Base-by-base conservation (phyloP, 2,888 invertebrate species). In the Chelonus formosanus region DNA sequence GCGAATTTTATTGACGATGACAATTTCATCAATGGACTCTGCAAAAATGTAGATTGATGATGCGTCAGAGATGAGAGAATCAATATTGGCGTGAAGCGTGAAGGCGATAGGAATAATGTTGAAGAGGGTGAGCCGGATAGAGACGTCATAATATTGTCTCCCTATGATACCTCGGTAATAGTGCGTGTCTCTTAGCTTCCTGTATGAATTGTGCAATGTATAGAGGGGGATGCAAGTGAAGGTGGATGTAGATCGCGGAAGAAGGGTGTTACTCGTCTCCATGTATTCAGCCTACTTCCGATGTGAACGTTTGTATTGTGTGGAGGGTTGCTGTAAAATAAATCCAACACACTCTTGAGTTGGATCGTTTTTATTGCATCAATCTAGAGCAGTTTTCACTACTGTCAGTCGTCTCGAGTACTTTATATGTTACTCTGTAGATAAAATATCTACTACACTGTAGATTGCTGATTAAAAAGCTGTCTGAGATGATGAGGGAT, bases 121-220 rank as follows among this genome's bases (percentile, higher is more conserved):
- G 73, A 76, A 58, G 58, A 67, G 55, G 53, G 68, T 57, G 70
- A 68, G 66, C 72, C 75, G 76, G 75, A 79, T 75, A 69, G 74
- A 80, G 77, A 78, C 77, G 79, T 80, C 79, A 80, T 78, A 81
- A 81, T 79, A 80, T 80, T 80, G 76, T 76, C 76, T 75, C 72
- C 71, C 73, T 69, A 68, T 74, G 76, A 78, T 76, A 78, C 76
- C 76, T 75, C 72, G 71, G 71, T 75, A 78, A 76, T 74, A 73
- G 70, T 69, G 68, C 72, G 70, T 70, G 66, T 73, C 70, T 48
- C 61, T 54, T 67, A 62, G 60, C 67, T 64, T 68, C 67, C 68
- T 71, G 67, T 57, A 43, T 47, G 58, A 60, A 68, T 56, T 60
- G 66, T 55, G 36, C 44, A 47, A 52, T 20, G 20, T 20, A 20